phyloP scores from a whole-genome alignment of 2,888 invertebrate species.

The Cheilosia impressa region DNA sequence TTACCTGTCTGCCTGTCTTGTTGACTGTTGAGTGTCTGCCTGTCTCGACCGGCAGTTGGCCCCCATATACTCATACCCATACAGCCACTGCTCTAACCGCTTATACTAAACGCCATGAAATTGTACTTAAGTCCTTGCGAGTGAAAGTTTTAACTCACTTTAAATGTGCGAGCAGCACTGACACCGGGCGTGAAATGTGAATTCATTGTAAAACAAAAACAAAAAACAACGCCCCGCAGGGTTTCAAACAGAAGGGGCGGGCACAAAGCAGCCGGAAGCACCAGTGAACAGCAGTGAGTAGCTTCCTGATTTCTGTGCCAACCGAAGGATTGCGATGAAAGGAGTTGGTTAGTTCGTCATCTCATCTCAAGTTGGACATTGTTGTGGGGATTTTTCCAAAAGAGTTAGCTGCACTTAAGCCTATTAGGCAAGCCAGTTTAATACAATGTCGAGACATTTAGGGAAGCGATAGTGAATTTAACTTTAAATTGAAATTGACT shows the following conservation, averaged over 20 bases:
- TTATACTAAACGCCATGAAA: slow-evolving; percentile 39
- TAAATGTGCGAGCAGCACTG: slow-evolving; percentile 53
- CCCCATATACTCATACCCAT: too few species aligned
- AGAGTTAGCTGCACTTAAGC: slow-evolving; percentile 16
- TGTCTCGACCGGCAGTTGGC: slow-evolving; percentile 44
- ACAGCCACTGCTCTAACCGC: slow-evolving; percentile 5
- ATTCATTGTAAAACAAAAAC: slow-evolving; percentile 47
- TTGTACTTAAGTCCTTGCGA: slow-evolving; percentile 45
- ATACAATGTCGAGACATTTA: slow-evolving; percentile 22
- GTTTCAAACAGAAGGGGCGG: slow-evolving; percentile 12
- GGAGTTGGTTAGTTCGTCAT: slow-evolving; percentile 15
- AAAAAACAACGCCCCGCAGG: slow-evolving; percentile 1
- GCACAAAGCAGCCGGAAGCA: slow-evolving; percentile 41
- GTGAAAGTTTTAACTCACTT: slow-evolving; percentile 65
- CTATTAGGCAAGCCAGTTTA: not conserved
- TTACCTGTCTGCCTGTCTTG: slow-evolving; percentile 72
- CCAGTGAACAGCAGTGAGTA: slow-evolving; percentile 40
- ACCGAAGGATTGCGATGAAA: not conserved
- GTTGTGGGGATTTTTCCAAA: slow-evolving; percentile 19
- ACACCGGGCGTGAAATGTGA: slow-evolving; percentile 60
- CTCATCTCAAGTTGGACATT: slow-evolving; percentile 25
- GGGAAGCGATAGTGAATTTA: slow-evolving; percentile 14
- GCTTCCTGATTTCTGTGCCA: slow-evolving; percentile 52
- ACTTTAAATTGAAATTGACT: slow-evolving; percentile 30
- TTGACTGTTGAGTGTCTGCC: slow-evolving; percentile 58